These are phyloP conservation scores for Cantharis nigra DNA, from an alignment of 2,888 invertebrate genomes.

Conservation along the genomic window DNA sequence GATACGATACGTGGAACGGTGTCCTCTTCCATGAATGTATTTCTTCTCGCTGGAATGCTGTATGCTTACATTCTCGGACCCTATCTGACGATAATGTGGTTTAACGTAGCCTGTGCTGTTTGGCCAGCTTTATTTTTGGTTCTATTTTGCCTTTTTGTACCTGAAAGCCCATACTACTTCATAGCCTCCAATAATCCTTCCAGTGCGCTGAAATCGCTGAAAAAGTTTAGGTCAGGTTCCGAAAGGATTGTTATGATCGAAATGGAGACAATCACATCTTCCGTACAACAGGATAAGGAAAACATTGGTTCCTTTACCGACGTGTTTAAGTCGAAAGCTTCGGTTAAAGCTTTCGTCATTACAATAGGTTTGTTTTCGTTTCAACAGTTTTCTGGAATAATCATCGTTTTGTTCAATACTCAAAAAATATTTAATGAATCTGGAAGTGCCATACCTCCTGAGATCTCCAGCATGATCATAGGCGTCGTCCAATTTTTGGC, in stretches of 20 bases:
- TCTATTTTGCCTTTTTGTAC: constrained; percentile 73
- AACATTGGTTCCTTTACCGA: constrained; percentile 52
- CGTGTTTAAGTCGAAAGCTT: constrained; percentile 62
- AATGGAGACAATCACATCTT: constrained; percentile 53
- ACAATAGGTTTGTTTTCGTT: constrained; percentile 75
- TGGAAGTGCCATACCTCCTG: constrained; percentile 43
- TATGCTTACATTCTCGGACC: background rate
- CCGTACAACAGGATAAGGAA: constrained; percentile 54
- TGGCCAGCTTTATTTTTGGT: constrained; percentile 11
- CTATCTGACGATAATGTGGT: background rate
- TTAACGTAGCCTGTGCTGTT: background rate
- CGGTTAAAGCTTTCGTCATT: constrained; percentile 77
- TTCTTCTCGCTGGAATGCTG: background rate
- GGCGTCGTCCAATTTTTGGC: background rate
- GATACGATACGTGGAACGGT: background rate
- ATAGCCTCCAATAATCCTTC: constrained; percentile 62
- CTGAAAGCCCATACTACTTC: constrained; percentile 79
- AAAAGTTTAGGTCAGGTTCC: constrained; percentile 66
- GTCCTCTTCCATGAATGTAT: constrained; percentile 42
- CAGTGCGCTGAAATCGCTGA: constrained; percentile 68
- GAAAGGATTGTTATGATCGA: constrained; percentile 66
- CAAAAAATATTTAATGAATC: background rate
- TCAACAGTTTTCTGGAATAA: constrained; percentile 84
- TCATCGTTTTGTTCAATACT: background rate
- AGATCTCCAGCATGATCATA: background rate